Conservation (phyloP, 2,797 vertebrate genomes). For the Hippopotamyrus pictus region DNA sequence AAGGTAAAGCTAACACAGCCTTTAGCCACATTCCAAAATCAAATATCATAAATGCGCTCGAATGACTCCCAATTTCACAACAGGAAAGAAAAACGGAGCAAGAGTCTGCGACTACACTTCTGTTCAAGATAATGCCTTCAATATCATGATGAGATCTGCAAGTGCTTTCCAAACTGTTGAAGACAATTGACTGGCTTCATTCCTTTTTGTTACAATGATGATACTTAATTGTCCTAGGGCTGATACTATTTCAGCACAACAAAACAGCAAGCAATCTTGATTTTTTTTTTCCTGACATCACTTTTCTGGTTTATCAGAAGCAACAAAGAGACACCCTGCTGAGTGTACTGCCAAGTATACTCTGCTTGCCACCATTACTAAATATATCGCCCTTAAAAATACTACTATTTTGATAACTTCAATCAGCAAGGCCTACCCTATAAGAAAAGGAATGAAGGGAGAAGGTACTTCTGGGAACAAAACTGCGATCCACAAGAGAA, state of each 20-base stretch:
- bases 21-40: slow-evolving; percentile 7
- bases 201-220: not conserved
- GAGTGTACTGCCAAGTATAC: not conserved
- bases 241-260: not conserved
- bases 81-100: not conserved
- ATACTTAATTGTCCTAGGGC: slow-evolving; percentile 15
- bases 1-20: slow-evolving; percentile 7
- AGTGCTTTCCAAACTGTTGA: not conserved
- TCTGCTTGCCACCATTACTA: slow-evolving; percentile 14
- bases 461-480: not conserved
- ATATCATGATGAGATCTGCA: not conserved
- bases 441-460: not conserved
- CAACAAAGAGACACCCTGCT: not conserved
- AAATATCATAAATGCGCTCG: not conserved
- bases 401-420: slow-evolving; percentile 9
- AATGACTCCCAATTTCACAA: slow-evolving; percentile 11
- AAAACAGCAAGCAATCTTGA: not conserved
- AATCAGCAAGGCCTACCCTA: not conserved
- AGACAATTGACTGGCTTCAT: not conserved
- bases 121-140: not conserved
- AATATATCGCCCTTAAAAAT: slow-evolving; percentile 10
- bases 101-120: not conserved
- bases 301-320: not conserved
- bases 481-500: not conserved
- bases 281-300: not conserved